Evolutionary conservation across 2,888 invertebrate genomes (phyloP), one percentile per base, ranked within the genome.

Genomic region (Reticulitermes lucifugus): DNA sequence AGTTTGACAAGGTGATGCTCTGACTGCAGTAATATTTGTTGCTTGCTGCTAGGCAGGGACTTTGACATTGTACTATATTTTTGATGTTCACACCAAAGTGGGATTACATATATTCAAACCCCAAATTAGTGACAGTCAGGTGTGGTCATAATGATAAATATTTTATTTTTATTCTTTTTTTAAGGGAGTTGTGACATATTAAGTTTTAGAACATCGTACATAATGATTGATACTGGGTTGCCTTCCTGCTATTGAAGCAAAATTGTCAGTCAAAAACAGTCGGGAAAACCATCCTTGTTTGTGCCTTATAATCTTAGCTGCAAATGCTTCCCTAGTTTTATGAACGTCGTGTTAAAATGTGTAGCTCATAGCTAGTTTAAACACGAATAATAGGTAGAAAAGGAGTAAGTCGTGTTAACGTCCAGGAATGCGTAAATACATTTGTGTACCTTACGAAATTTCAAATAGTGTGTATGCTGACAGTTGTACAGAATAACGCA

Each of bases 281-380:
- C 85, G 83, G 86, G 86, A 85, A 86, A 87, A 87, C 87, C 87
- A 87, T 87, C 87, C 87, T 87, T 87, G 84, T 87, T 87, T 87
- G 87, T 87, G 87, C 87, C 87, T 87, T 87, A 87, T 87, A 86
- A 86, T 86, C 86, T 87, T 87, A 87, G 87, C 87, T 86, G 87
- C 87, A 87, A 86, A 87, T 86, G 87, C 87, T 87, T 87, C 86
- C 87, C 87, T 87, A 87, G 87, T 86, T 87, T 85, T 87, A 86
- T 85, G 87, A 87, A 85, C 85, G 86, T 86, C 86, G 86, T 86
- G 85, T 87, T 87, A 85, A 59, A 84, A 55, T 86, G 84, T 87
- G 84, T 87, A 87, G 87, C 83, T 84, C 77, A 79, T 87, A 87
- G 87, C 80, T 86, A 87, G 85, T 85, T 83, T 46, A 83, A 84